A percentile compares a stretch with the other conserved stretches of the same genome.
phyloP scores from a whole-genome alignment of 2,888 invertebrate genomes.

The Erebia epiphron region DNA sequence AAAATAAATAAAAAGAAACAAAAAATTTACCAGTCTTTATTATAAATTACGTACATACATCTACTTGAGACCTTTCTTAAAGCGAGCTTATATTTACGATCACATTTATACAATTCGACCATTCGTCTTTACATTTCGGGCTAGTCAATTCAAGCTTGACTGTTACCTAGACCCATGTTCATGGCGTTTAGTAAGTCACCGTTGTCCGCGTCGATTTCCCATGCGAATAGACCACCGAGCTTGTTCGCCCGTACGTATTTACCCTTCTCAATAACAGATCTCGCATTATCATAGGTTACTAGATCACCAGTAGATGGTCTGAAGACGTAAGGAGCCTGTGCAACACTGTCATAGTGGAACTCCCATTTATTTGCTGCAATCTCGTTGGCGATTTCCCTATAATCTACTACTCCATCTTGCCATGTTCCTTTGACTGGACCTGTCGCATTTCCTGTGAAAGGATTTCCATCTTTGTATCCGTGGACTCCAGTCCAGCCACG shows the following conservation, averaged over 20 bases:
- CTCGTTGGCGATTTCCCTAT: slow-evolving; percentile 72
- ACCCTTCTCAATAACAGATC: slow-evolving; percentile 75
- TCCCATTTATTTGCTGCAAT: slow-evolving; percentile 74
- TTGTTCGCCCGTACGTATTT: slow-evolving; percentile 77
- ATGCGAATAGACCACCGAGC: slow-evolving; percentile 73
- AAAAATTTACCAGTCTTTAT: slow-evolving; percentile 44
- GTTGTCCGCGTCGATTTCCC: slow-evolving; percentile 78
- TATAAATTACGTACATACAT: slow-evolving; percentile 39
- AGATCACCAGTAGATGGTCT: slow-evolving; percentile 70
- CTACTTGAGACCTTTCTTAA: slow-evolving; percentile 54
- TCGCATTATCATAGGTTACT: slow-evolving; percentile 73
- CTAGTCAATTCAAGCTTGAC: slow-evolving; percentile 44
- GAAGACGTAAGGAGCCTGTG: slow-evolving; percentile 77
- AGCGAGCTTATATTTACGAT: slow-evolving; percentile 43
- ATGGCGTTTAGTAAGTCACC: slow-evolving; percentile 76
- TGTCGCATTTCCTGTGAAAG: slow-evolving; percentile 74
- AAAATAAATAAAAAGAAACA: slow-evolving; percentile 10
- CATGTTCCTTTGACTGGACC: slow-evolving; percentile 76
- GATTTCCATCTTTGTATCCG: slow-evolving; percentile 62
- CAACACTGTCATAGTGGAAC: slow-evolving; percentile 72
- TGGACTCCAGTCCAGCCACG: slow-evolving; percentile 76
- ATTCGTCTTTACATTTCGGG: slow-evolving; percentile 22
- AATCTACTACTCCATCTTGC: slow-evolving; percentile 78
- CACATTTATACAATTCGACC: slow-evolving; percentile 46
- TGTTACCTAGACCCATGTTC: slow-evolving; percentile 76